Evolutionary conservation across 1,140 invertebrate species (phyloP), one percentile per base, ranked within the genome.

Genomic region (Neotoxoptera formosana): DNA sequence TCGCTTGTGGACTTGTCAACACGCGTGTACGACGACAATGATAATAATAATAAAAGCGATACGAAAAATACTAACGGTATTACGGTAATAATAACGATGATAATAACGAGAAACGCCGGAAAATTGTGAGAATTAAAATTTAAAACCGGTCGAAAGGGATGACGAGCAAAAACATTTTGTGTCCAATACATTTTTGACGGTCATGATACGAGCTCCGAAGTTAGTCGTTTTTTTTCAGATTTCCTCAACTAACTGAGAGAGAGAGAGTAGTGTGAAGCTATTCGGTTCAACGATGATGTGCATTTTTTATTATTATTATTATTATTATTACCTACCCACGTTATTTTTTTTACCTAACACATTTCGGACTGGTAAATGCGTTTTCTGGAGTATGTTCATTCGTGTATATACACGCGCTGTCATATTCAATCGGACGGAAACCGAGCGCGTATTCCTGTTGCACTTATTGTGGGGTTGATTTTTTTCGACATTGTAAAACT

Each of bases 281-380:
- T 86, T 41, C 41, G 41, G 83, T 86, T 86, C 45, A 45, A 86
- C 83, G 83, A 86, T 45, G 83, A 45, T 86, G 83, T 30, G 83
- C 41, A 9, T 41, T 86, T 86, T 41, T 84, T 84, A 84, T 84
- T 86, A 86, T 41, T 84, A 84, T 84, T 23, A 84, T 84, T 84
- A 84, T 84, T 41, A 41, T 86, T 41, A 41, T 86, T 86, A 41
- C 36, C 23, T 86, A 86, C 30, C 6, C 6, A 76, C 60, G 60
- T 41, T 45, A 21, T 86, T 86, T 86, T 84, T 41, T 86, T 86
- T 3, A 25, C 23, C 20, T 17, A 86, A 86, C 23, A 86, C 41
- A 86, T 86, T 86, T 86, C 23, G 1, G 2, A 3, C 8, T 86
- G 23, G 41, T 30, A 86, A 86, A 86, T 41, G 83, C 41, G 41